Base-by-base conservation (phyloP, 2,113 vertebrate species). In the Ariopsis seemanni region DNA sequence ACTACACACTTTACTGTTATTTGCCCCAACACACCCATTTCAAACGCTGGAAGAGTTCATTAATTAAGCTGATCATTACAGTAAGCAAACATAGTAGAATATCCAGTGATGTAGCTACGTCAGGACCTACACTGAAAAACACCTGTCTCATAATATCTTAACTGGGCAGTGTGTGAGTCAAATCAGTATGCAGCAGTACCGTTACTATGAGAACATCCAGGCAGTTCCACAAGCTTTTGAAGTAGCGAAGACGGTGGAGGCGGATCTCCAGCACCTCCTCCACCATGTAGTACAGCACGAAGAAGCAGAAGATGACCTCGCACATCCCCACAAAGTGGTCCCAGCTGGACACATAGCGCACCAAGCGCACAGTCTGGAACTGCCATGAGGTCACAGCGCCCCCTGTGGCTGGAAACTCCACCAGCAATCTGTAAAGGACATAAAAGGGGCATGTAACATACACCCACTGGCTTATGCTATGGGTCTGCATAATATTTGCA, bases 141-240 rank as follows among this genome's bases (percentile, higher is more conserved):
- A n/a, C 0, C 67, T 69, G 15, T 42, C 30, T 71, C 30, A 0
- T 7, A 18, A 34, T 18, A 34, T 72, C 30, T 72, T 17, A 42
- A 72, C 69, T 5, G 10, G 0, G 10, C 25, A 27, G n/a, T 10
- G n/a, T 67, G 63, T 4, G 10, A 67, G 27, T 30, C 30, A 69
- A 63, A 4, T 52, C 25, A 10, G 60, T 17, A 18, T 53, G 14
- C 34, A 8, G 60, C 11, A 6, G 65, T 86, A 99, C 98, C 91
- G 91, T 90, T 85, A 99, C 89, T n/a, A 99, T 97, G 85, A 98
- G 93, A 88, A 99, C 93, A 89, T 99, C 98, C 85, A 99, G 95
- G 89, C 97, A 99, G 93, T 99, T 99, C 98, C 98, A 99, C 92
- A 97, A 93, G 91, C 94, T 99, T 91, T 94, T 96, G 94, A 99